Evolutionary conservation across 2,113 vertebrate species (phyloP), one percentile per base, ranked within the genome.

Genomic region (Tragelaphus buxtoni): DNA sequence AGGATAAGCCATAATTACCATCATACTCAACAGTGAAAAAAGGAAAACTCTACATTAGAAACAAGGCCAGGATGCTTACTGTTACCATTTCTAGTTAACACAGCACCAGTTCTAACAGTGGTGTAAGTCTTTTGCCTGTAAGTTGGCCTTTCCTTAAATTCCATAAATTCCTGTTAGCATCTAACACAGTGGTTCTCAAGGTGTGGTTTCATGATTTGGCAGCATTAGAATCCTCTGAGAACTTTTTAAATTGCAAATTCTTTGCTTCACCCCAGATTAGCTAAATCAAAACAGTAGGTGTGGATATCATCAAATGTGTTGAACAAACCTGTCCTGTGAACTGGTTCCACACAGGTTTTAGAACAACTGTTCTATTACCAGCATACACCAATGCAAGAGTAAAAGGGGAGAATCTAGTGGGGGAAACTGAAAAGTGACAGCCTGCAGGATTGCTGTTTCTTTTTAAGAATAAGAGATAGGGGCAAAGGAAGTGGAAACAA

Each of bases 371-470:
- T 53, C 28, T 42, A 26, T 7, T 5, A 2, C 5, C 4, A 39
- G 47, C 35, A 26, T 14, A 18, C 4, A 45, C 1, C 13, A 42
- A 1, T 8, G 18, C 45, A 24, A 32, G n/a, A n/a, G 20, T n/a
- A 58, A 1, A 35, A 45, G 22, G 0, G 56, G 39, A 88, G 83
- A 47, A 16, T 24, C 0, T 16, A 0, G 39, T 18, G 2, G 6
- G 39, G 13, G 13, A 5, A 53, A n/a, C 1, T 26, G 18, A 45
- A 42, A 58, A 3, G 16, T 22, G 9, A 20, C 13, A 17, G n/a
- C 14, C 5, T n/a, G 16, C 11, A 45, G 6, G 12, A 30, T 56
- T 13, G 22, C 24, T 85, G 7, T 22, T 88, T 39, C 9, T 51
- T 90, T 63, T 95, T 42, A 32, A 6, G 83, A 42, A 30, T 22